Evolutionary conservation across 1,140 invertebrate genomes (phyloP).

Genomic region (Eumaeus atala): DNA sequence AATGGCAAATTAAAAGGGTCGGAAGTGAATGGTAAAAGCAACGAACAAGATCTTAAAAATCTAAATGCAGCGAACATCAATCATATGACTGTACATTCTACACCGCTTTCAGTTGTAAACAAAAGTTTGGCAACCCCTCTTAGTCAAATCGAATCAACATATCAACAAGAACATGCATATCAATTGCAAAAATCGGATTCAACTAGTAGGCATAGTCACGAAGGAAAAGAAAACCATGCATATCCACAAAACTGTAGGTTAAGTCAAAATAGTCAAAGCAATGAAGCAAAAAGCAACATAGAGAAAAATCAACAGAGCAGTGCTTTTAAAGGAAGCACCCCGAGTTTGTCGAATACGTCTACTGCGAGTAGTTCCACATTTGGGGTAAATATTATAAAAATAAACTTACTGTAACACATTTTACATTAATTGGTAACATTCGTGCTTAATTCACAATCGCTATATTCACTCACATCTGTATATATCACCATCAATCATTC

Average conservation of each 20-base stretch:
- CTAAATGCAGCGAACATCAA: slow-evolving; percentile 61
- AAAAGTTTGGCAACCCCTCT: slow-evolving; percentile 78
- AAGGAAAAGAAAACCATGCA: slow-evolving; percentile 71
- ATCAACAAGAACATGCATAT: slow-evolving; percentile 69
- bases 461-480: slow-evolving; percentile 38
- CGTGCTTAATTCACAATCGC: slow-evolving; percentile 21
- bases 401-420: slow-evolving; percentile 14
- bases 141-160: slow-evolving; percentile 71
- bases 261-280: slow-evolving; percentile 63
- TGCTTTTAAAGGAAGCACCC: slow-evolving; percentile 57
- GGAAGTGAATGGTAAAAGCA: slow-evolving; percentile 54
- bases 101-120: slow-evolving; percentile 78
- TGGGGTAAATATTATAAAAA: slow-evolving; percentile 46
- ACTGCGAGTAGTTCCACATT: slow-evolving; percentile 59
- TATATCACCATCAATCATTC: slow-evolving; percentile 69
- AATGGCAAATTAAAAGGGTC: slow-evolving; percentile 61
- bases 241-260: slow-evolving; percentile 68
- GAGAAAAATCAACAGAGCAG: slow-evolving; percentile 49
- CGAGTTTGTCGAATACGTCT: slow-evolving; percentile 51
- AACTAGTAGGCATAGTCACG: slow-evolving; percentile 66
- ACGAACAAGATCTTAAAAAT: slow-evolving; percentile 49
- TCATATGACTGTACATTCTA: slow-evolving; percentile 80
- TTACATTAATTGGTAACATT: slow-evolving; percentile 16
- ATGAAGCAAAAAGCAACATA: slow-evolving; percentile 40
- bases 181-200: slow-evolving; percentile 72